Conservation (phyloP, 1,140 invertebrate species). For the Atopsyche davidsoni region DNA sequence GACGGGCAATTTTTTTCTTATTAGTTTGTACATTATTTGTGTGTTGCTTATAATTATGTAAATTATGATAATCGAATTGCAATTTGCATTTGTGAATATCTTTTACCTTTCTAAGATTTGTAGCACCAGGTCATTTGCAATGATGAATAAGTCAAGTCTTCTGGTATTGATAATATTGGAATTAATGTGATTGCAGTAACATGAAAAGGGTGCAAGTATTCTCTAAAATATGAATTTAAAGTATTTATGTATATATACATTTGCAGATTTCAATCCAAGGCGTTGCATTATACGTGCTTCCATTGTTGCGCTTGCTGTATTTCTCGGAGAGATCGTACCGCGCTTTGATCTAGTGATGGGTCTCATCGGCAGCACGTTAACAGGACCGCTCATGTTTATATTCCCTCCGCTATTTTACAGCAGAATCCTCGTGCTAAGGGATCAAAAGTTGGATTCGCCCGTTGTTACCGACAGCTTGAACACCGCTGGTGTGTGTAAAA, state of each 20-base stretch:
- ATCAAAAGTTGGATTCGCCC: slow-evolving; percentile 32
- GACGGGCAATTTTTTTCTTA: too few species aligned
- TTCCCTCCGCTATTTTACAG: slow-evolving; percentile 79
- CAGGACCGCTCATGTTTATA: slow-evolving; percentile 77
- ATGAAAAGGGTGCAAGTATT: too few species aligned
- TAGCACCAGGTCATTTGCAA: too few species aligned
- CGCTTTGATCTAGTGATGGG: slow-evolving; percentile 86
- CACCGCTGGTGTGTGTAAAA: slow-evolving; percentile 21
- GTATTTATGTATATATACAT: slow-evolving; percentile 3
- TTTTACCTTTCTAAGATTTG: too few species aligned
- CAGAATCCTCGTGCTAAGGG: slow-evolving; percentile 48
- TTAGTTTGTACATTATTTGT: too few species aligned
- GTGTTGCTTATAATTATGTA: too few species aligned
- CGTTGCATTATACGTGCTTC: slow-evolving; percentile 66
- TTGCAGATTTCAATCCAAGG: slow-evolving; percentile 73
- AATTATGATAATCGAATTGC: too few species aligned
- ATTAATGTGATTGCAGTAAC: too few species aligned
- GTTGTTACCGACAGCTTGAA: slow-evolving; percentile 31
- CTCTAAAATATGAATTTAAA: too few species aligned
- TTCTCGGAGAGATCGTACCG: slow-evolving; percentile 76
- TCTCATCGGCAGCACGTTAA: slow-evolving; percentile 77
- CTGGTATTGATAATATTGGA: too few species aligned
- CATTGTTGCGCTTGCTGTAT: slow-evolving; percentile 64
- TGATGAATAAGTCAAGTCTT: too few species aligned
- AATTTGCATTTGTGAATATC: too few species aligned